Base-by-base conservation (phyloP, 2,888 invertebrate genomes). In the Liopterus haemorrhoidalis region DNA sequence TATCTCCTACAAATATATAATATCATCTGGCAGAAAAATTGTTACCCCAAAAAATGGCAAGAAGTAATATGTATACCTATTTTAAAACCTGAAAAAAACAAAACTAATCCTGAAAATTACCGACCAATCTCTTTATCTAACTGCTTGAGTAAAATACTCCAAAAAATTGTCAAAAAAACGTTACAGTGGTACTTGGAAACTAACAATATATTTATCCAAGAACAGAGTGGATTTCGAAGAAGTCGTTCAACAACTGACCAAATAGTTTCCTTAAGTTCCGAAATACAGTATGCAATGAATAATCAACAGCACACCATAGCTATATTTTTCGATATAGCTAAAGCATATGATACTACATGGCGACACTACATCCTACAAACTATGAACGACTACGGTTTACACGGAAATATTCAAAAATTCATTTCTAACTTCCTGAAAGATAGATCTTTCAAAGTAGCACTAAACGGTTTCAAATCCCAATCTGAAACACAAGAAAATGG, bases 161-260 rank as follows among this genome's bases (percentile, higher is more conserved):
- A 25, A 25, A 25, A 5, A 25, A 25, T 25, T 11, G 12, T 25
- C n/a, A 25, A 25, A 3, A 25, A 25, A 4, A n/a, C n/a, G 12
- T 12, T 25, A 25, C 25, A 11, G 2, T 5, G 25, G 25, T 25
- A 2, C 25, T 27, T 54, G 16, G 50, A 55, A 36, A 30, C 9
- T 8, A 46, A 37, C 4, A 41, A 48, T n/a, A 37, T 42, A 6
- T 11, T 53, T 4, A 28, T 40, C n/a, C 20, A 31, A 3, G 20
- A 41, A 1, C 51, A 53, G 36, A 32, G 41, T 22, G 51, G 48
- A 0, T 52, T 50, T 11, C 33, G 49, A 30, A 20, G 32, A 22
- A 12, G 33, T n/a, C 41, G 28, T 9, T 52, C 48, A 2, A 46
- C 39, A 1, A 15, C 24, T 3, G 48, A 53, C 22, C 46, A 50